Evolutionary conservation across 2,797 vertebrate genomes (phyloP), one percentile per base, ranked within the genome.

Genomic region (Babyrousa celebensis): DNA sequence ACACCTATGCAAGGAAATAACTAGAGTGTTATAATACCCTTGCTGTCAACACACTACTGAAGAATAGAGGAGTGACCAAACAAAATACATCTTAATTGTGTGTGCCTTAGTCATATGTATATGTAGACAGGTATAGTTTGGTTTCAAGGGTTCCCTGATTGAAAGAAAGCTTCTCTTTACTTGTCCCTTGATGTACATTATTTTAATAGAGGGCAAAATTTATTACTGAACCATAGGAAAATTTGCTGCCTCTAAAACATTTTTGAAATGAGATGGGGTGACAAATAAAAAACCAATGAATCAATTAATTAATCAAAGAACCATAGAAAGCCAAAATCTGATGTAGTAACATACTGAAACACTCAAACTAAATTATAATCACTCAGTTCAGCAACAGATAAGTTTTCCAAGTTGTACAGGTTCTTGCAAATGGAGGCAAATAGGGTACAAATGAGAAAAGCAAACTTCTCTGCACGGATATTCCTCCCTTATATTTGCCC

Each of bases 311-410:
- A 75, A 80, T 88, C 20, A 67, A 80, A 77, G 74, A 82, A 14
- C 29, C 29, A 89, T 71, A 72, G 71, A 54, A 80, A 95, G 15
- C 27, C 18, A 82, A 63, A 79, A 74, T 72, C 16, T 25, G 68
- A 92, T 40, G 68, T 90, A 36, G 27, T 63, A 77, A 89, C 48
- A 54, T 14, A 18, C 29, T 85, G 43, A 91, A 96, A 63, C 4
- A 95, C 23, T 70, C 20, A 88, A 18, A 87, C 8, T 89, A 91
- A 89, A 40, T 77, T 75, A n/a, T 60, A 82, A 75, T n/a, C 72
- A 25, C 12, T 74, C 2, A 11, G 32, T 74, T 52, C 1, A 75
- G 23, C 27, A 60, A 71, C 29, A 83, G 15, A 43, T 71, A 65
- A 36, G 11, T 71, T 52, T 84, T 77, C 27, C 25, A 86, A 16